Percentiles rank a stretch among this genome's conserved stretches.
These are phyloP conservation scores for Neofelis nebulosa DNA, from an alignment of 2,113 vertebrate species.

Conservation along the genomic window DNA sequence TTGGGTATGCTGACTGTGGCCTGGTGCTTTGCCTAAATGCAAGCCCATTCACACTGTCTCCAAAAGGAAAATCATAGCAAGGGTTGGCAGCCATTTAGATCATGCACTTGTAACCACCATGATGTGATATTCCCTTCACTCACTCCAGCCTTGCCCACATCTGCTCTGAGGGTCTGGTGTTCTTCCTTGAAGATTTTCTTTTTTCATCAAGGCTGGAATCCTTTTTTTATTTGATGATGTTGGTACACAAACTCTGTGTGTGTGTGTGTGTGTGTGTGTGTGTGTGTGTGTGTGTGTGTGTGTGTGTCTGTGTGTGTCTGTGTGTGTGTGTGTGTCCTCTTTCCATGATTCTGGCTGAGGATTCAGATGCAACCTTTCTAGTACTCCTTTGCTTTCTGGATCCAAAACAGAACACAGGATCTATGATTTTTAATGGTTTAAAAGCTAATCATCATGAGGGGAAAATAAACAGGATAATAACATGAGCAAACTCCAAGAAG, in stretches of 20 bases:
- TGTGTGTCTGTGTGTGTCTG: not conserved
- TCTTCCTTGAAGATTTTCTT: not conserved
- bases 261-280: not conserved
- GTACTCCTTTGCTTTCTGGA: not conserved
- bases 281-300: too few species aligned
- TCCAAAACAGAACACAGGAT: not conserved
- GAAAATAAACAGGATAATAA: not conserved
- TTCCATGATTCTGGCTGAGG: not conserved
- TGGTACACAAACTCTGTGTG: not conserved
- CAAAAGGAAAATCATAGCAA: not conserved
- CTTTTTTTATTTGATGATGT: not conserved
- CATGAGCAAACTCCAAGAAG: not conserved
- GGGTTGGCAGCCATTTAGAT: not conserved
- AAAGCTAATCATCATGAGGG: not conserved
- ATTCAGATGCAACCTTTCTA: not conserved
- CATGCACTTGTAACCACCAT: not conserved
- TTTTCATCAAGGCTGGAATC: not conserved
- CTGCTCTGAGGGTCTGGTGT: not conserved
- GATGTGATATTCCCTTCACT: not conserved
- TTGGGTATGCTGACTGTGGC: not conserved
- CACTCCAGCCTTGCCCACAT: not conserved
- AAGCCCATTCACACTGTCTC: not conserved
- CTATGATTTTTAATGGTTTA: constrained; percentile 21
- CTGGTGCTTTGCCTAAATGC: not conserved
- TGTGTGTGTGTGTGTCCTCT: too few species aligned